A percentile compares a stretch with the other conserved stretches of the same genome.
These are phyloP conservation scores for Cistogaster globosa DNA, from an alignment of 2,888 invertebrate species.

Conservation along the genomic window DNA sequence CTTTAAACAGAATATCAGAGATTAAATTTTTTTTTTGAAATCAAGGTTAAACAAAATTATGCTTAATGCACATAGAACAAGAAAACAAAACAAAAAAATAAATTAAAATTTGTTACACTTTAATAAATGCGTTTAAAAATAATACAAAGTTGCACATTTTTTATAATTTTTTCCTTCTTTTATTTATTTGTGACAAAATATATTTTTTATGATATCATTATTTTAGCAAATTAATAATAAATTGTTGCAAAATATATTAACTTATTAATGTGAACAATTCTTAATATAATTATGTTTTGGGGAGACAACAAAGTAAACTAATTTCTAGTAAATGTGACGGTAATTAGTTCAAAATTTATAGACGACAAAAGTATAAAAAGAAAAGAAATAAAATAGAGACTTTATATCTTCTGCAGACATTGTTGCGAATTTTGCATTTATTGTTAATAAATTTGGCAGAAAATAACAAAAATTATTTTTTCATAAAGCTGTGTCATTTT, in stretches of 20 bases:
- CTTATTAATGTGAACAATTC: neutral
- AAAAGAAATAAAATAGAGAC: no score
- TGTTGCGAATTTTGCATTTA: no score
- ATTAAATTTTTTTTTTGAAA: slow-evolving; percentile 29
- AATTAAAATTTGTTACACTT: slow-evolving; percentile 44
- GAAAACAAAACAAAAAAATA: neutral
- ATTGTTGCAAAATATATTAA: slow-evolving; percentile 16
- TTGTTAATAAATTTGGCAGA: no score
- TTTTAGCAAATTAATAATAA: slow-evolving; percentile 3
- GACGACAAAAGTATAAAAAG: no score
- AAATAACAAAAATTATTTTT: no score
- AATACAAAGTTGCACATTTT: neutral
- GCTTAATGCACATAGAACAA: slow-evolving; percentile 4
- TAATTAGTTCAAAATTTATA: no score
- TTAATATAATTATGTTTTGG: no score
- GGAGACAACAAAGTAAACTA: no score
- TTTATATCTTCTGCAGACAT: no score
- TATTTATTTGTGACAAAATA: slow-evolving; percentile 5
- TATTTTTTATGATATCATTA: slow-evolving; percentile 19
- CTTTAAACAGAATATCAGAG: slow-evolving; percentile 41
- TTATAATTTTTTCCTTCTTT: neutral
- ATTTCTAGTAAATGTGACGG: no score
- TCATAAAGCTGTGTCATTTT: no score
- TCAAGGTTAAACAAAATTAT: slow-evolving; percentile 53
- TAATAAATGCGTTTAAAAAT: slow-evolving; percentile 15